Evolutionary conservation across 2,797 vertebrate species (phyloP).

Genomic region (Chelonia mydas): DNA sequence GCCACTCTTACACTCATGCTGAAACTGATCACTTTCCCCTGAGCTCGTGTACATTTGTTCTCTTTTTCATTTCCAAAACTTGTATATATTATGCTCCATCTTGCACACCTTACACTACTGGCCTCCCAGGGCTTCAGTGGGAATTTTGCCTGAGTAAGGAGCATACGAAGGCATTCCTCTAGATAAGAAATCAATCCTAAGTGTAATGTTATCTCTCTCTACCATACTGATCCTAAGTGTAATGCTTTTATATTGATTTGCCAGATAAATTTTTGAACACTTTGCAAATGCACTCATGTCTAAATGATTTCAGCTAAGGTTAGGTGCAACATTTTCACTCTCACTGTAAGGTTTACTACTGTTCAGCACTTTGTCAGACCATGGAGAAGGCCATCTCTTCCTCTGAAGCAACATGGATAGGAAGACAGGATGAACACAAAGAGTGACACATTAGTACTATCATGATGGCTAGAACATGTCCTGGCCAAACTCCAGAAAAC

Average conservation of each 20-base stretch:
- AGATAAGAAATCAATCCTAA: neutral
- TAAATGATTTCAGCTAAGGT: neutral
- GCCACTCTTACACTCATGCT: neutral
- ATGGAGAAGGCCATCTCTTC: neutral
- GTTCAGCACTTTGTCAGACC: neutral
- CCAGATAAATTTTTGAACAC: neutral
- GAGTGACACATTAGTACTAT: neutral
- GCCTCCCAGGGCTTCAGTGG: neutral
- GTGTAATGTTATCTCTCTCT: neutral
- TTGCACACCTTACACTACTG: neutral
- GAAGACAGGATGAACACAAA: neutral
- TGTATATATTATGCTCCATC: neutral
- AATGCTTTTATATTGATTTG: neutral
- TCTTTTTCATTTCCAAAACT: neutral
- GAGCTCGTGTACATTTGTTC: neutral
- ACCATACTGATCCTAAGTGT: neutral
- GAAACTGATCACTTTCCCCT: neutral
- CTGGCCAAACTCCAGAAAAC: neutral
- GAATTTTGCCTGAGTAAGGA: neutral
- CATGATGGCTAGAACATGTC: neutral
- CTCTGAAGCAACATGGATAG: neutral
- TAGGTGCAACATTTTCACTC: neutral
- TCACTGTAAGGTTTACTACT: neutral
- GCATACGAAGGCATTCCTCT: neutral
- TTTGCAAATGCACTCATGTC: neutral